These are phyloP conservation scores for Minunthozetes semirufus DNA, from an alignment of 2,888 invertebrate genomes.

Conservation along the genomic window DNA sequence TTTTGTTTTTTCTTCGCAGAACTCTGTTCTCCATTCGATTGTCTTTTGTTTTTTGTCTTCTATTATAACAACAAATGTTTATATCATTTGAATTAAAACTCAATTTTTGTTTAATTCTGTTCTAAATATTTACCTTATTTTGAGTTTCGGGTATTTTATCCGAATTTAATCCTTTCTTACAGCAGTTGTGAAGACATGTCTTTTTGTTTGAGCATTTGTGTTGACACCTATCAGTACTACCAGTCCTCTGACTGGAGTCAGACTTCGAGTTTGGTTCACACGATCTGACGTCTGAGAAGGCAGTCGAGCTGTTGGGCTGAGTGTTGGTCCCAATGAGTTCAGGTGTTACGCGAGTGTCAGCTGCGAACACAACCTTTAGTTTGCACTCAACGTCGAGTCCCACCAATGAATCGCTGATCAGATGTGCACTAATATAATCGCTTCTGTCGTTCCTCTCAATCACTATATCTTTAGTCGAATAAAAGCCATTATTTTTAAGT, in stretches of 20 bases:
- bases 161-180: conserved; percentile 18
- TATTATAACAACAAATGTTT: too few species aligned
- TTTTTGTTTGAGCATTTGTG: conserved; percentile 13
- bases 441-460: background rate
- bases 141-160: background rate
- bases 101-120: background rate
- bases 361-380: background rate
- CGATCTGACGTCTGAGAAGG: conserved; percentile 25
- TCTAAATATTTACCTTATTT: background rate
- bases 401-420: conserved; percentile 28
- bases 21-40: background rate
- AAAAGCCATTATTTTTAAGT: conserved; percentile 1
- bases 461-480: background rate
- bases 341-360: background rate
- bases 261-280: background rate
- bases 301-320: background rate
- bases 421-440: background rate
- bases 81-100: too few species aligned
- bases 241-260: background rate
- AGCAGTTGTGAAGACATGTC: background rate
- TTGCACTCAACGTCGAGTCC: conserved; percentile 28
- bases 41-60: too few species aligned
- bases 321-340: background rate
- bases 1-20: background rate
- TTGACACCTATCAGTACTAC: too few species aligned